These are phyloP conservation scores for Drosophila histrio DNA, from an alignment of 2,888 invertebrate species.

Conservation along the genomic window DNA sequence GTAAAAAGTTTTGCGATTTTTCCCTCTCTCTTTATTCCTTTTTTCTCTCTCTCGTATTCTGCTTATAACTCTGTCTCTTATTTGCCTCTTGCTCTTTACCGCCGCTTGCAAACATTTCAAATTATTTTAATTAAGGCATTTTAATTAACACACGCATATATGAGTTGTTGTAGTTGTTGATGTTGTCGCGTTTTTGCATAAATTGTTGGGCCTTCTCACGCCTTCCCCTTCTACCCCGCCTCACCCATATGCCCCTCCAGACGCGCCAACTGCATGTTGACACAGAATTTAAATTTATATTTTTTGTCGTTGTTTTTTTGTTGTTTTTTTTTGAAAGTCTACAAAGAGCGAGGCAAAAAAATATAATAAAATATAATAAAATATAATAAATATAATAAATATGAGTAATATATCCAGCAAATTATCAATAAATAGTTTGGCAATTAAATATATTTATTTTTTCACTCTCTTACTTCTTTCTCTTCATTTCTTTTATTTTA, in stretches of 20 bases:
- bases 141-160: constrained; percentile 67
- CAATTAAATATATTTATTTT: too few relatives aligned
- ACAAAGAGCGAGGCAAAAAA: background rate
- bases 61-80: background rate
- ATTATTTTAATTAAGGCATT: constrained; percentile 76
- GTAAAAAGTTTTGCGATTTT: constrained; percentile 25
- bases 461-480: too few relatives aligned
- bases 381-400: background rate
- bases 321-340: background rate
- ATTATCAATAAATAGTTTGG: too few relatives aligned
- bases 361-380: background rate
- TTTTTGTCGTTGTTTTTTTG: constrained; percentile 31
- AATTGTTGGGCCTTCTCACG: constrained; percentile 40
- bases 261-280: constrained; percentile 59
- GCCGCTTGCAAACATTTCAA: constrained; percentile 44
- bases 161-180: constrained; percentile 21
- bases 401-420: too few relatives aligned
- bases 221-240: background rate
- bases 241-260: background rate
- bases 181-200: constrained; percentile 62
- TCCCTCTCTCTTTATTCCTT: background rate
- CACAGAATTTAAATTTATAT: constrained; percentile 75
- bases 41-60: constrained; percentile 1
- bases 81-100: constrained; percentile 10
- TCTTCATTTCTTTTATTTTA: too few relatives aligned